Conservation (phyloP, 2,888 invertebrate species). For the Cenopis cana region DNA sequence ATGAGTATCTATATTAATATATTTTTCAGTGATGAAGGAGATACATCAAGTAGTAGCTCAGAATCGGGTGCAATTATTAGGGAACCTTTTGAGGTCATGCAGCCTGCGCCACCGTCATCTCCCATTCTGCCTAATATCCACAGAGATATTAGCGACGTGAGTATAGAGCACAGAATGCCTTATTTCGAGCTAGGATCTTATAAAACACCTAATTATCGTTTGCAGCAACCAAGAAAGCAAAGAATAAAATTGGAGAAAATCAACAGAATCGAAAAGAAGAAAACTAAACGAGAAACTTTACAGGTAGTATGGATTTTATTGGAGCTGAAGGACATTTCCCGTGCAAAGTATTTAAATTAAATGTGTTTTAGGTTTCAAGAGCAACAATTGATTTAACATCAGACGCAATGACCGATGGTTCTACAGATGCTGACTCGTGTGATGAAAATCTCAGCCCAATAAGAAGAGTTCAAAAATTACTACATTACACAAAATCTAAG, state of each 20-base stretch:
- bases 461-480: conserved; percentile 73
- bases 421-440: conserved; percentile 86
- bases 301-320: conserved; percentile 70
- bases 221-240: conserved; percentile 71
- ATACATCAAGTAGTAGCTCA: conserved; percentile 89
- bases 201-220: conserved; percentile 44
- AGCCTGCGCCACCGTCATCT: conserved; percentile 89
- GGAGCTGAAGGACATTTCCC: background rate
- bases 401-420: conserved; percentile 87
- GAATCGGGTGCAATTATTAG: conserved; percentile 85
- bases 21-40: conserved; percentile 90
- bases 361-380: conserved; percentile 79
- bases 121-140: conserved; percentile 85
- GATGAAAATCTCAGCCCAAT: conserved; percentile 79
- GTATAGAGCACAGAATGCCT: conserved; percentile 40
- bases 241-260: conserved; percentile 75
- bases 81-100: conserved; percentile 78
- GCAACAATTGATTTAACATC: conserved; percentile 87
- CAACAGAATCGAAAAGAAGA: conserved; percentile 75
- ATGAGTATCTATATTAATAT: conserved; percentile 4
- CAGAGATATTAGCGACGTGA: conserved; percentile 63
- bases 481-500: conserved; percentile 72
- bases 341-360: conserved; percentile 45
- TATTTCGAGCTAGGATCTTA: conserved; percentile 20
- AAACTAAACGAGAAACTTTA: conserved; percentile 83